Base-by-base conservation (phyloP, 2,113 vertebrate species). In the Datnioides undecimradiatus region DNA sequence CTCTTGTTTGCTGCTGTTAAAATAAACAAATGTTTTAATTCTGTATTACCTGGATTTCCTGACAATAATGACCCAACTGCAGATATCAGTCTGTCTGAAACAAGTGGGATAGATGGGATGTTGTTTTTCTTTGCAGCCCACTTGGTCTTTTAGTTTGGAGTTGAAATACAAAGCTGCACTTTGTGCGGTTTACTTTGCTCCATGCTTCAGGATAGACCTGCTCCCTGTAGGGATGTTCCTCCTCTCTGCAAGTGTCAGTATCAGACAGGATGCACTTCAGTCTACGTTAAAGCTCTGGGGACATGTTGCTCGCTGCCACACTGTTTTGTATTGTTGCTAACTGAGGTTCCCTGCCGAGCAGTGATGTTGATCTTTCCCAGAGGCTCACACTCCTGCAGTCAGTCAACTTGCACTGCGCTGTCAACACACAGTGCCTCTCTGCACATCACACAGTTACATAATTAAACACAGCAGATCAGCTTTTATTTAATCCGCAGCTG, bases 341-440 rank as follows among this genome's bases (percentile, higher is more conserved):
- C 72, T 0, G 11, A 25, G 49, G n/a, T 58, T 77, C 69, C 67
- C 68, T 59, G 41, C 59, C 62, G 71, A 65, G 70, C 40, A 33
- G 59, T 74, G 38, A 77, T 46, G 31, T n/a, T 73, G 46, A 76
- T 79, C 48, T 59, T 66, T 79, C 73, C 59, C 76, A 36, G 64
- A 40, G 71, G 76, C 23, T 79, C 71, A n/a, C 78, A 55, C 41
- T 40, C 17, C 46, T 43, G 59, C 63, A 29, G 25, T 62, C 23
- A 57, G 33, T 71, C 46, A 65, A 25, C 6, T 52, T 69, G 33
- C 40, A 65, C 55, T 46, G 62, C 23, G 34, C 55, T 25, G 66
- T 73, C 51, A 66, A 31, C 60, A 52, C 67, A 49, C 52, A 57
- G 12, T 13, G 7, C n/a, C 58, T 38, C 21, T 33, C 33, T 38